phyloP scores from a whole-genome alignment of 2,113 vertebrate genomes.

The Bufo bufo region DNA sequence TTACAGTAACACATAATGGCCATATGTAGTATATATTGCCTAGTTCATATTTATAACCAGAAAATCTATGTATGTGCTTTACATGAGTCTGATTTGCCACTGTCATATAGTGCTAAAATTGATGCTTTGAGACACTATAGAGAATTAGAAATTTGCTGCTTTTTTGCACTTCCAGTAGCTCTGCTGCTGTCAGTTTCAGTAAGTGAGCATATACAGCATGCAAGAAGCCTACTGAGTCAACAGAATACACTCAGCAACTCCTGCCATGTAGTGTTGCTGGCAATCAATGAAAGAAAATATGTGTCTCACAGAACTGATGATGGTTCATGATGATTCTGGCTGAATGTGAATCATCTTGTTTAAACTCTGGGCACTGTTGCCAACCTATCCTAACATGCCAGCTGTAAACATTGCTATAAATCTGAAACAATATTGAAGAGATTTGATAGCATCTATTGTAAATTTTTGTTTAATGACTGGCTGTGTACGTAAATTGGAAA shows the following conservation, averaged over 20 bases:
- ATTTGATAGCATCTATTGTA: slow-evolving; percentile 8
- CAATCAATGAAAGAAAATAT: slow-evolving; percentile 67
- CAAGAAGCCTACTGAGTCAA: slow-evolving; percentile 64
- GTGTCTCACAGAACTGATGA: slow-evolving; percentile 60
- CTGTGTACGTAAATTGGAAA: neutral
- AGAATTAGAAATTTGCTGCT: neutral
- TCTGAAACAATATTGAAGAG: slow-evolving; percentile 60
- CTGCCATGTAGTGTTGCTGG: slow-evolving; percentile 64
- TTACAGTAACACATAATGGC: too few species aligned
- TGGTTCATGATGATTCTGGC: slow-evolving; percentile 65
- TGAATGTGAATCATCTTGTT: slow-evolving; percentile 32
- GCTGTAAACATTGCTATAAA: slow-evolving; percentile 54
- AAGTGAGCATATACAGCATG: slow-evolving; percentile 65
- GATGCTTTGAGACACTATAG: neutral
- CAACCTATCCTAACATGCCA: slow-evolving; percentile 57
- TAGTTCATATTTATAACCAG: too few species aligned
- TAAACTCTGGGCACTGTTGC: slow-evolving; percentile 43
- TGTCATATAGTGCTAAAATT: neutral
- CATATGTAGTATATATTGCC: too few species aligned
- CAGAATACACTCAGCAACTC: slow-evolving; percentile 66
- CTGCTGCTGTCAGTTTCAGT: slow-evolving; percentile 60
- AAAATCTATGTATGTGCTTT: too few species aligned
- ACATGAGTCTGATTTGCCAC: neutral
- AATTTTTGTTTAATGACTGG: slow-evolving; percentile 12
- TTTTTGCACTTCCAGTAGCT: neutral